Evolutionary conservation across 2,797 vertebrate species (phyloP).

Genomic region (Kryptolebias ocellatus): DNA sequence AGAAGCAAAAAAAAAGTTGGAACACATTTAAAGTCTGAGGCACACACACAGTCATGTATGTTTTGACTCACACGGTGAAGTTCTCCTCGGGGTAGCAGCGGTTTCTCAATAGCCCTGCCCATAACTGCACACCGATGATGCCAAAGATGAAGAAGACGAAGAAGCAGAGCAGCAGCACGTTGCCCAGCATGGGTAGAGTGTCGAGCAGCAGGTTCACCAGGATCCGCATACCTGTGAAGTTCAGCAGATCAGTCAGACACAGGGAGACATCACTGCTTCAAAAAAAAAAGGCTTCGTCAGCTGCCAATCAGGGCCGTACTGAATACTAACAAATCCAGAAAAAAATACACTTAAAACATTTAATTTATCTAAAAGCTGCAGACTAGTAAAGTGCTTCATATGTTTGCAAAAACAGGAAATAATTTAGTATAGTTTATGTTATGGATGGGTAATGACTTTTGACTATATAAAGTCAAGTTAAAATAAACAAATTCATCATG

Average conservation of each 20-base stretch:
- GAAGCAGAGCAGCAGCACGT: slow-evolving; percentile 97
- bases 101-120: slow-evolving; percentile 94
- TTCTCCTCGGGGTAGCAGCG: slow-evolving; percentile 83
- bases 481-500: no score
- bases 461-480: no score
- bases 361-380: no score
- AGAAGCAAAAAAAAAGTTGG: not conserved
- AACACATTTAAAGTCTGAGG: not conserved
- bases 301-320: no score
- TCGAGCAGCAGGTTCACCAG: slow-evolving; percentile 97
- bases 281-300: not conserved
- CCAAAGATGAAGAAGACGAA: slow-evolving; percentile 99
- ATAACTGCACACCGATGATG: slow-evolving; percentile 97
- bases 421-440: no score
- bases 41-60: not conserved
- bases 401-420: no score
- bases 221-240: slow-evolving; percentile 89
- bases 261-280: not conserved
- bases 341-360: no score
- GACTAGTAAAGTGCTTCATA: no score
- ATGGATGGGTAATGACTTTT: no score
- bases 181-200: slow-evolving; percentile 97
- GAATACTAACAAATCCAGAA: no score
- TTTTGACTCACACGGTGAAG: slow-evolving; percentile 81
- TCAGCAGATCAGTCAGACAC: slow-evolving; percentile 16